Conservation (phyloP, 2,888 invertebrate genomes). For the Andrena trimmerana region DNA sequence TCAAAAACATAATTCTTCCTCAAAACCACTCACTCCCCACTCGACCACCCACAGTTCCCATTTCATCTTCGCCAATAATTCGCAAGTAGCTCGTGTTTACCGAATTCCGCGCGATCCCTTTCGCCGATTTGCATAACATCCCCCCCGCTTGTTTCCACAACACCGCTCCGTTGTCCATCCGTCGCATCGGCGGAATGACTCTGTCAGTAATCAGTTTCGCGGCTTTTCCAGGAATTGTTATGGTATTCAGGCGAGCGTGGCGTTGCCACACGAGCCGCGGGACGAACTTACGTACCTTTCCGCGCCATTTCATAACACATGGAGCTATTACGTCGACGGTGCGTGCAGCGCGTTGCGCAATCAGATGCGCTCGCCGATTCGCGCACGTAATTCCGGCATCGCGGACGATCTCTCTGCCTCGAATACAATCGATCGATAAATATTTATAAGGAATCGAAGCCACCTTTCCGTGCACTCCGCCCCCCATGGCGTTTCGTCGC, state of each 20-base stretch:
- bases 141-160: conserved; percentile 9
- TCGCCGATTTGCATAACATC: background rate
- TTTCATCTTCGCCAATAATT: background rate
- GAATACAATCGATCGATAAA: conserved; percentile 79
- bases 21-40: background rate
- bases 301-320: conserved; percentile 64
- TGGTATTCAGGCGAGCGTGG: conserved; percentile 35
- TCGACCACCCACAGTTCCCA: background rate
- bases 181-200: conserved; percentile 8
- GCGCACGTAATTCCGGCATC: conserved; percentile 70
- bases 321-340: conserved; percentile 42
- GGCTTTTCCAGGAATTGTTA: conserved; percentile 63
- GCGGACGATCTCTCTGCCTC: conserved; percentile 57
- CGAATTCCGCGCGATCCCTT: background rate
- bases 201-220: conserved; percentile 48
- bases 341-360: conserved; percentile 52
- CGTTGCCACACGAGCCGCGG: conserved; percentile 45
- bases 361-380: conserved; percentile 38
- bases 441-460: conserved; percentile 78
- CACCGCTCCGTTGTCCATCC: background rate
- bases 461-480: conserved; percentile 55
- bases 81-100: background rate
- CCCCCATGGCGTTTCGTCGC: conserved; percentile 37
- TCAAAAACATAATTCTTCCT: background rate
- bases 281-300: conserved; percentile 25